Base-by-base conservation (phyloP, 1,140 invertebrate genomes). In the Dendroctonus valens region DNA sequence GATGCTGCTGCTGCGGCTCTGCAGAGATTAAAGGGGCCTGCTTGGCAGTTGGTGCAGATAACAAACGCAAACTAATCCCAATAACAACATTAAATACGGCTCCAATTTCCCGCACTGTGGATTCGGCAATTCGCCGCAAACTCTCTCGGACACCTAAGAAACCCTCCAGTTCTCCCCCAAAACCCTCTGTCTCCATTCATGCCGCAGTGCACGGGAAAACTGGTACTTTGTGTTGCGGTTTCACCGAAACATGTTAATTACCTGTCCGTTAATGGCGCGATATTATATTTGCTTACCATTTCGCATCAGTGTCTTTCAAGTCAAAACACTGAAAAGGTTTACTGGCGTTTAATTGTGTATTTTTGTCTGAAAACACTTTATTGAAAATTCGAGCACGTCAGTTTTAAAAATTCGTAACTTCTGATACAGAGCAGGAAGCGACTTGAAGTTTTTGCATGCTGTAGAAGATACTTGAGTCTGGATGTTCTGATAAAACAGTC, bases 51-150 rank as follows among this genome's bases (percentile, higher is more conserved):
- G 70, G 69, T 69, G 12, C 72, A 75, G 73, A 75, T 74, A 76
- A 76, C 73, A 70, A 26, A 67, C 72, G 70, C 66, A 72, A 69
- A 73, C 73, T 79, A 78, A 79, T 78, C 77, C 77, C 72, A 77
- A 79, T 78, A 79, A 78, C 77, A 78, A 76, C 77, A 78, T 79
- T 79, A 79, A 78, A 78, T 79, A 78, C 77, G 76, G 75, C 76
- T 77, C 73, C 77, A 79, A 79, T 79, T 79, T 79, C 75, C 77
- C 76, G 78, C 78, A 74, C 74, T 78, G 78, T 78, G 76, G 75
- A 77, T 79, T 77, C 70, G 72, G 72, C 66, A 66, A 64, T 66
- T 74, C 66, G 69, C 73, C 72, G 70, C 74, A 75, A 72, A 67
- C 65, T 70, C 72, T 69, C 67, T 64, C 51, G 61, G 66, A 68